Evolutionary conservation across 1,140 invertebrate genomes (phyloP), one percentile per base, ranked within the genome.

Genomic region (Odontomachus brunneus): DNA sequence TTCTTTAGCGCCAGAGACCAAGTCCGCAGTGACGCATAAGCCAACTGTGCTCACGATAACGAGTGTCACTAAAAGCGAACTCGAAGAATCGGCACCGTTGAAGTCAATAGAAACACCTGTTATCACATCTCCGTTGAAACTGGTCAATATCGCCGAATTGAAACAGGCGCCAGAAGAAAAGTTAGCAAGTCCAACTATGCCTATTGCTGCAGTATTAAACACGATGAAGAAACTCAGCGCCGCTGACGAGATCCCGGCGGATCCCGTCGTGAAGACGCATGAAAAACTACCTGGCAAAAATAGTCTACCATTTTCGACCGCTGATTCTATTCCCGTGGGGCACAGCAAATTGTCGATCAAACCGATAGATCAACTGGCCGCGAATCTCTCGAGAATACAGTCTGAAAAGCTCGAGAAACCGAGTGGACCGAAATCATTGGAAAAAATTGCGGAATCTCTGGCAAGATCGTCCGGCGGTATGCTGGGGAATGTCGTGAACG

Each of bases 401-500:
- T 87, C 92, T 0, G 93, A 94, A 53, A 93, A 93, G 66, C 66
- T 93, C 2, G 93, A 93, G 12, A 94, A 94, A 9, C 90, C 93
- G 0, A 90, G 84, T 22, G 89, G 84, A 4, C 38, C 86, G 0
- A 94, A 93, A 44, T 92, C 92, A 0, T 69, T 94, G 7, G 94
- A 94, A 5, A 94, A 94, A 57, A 94, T 94, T 24, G 94, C 93
- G 0, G 92, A 94, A 55, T 93, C 92, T 69, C 65, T 94, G 24
- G 93, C 94, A 0, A 92, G 92, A 53, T 91, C 92, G 3, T 44
- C 75, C 3, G 91, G 91, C 0, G 84, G 84, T 48, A 85, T 86
- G 17, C 76, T 90, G 59, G 87, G 84, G 24, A 76, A 76, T 12
- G 26, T 88, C 22, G 26, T 66, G 0, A 93, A 91, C 62, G 92